These are phyloP conservation scores for Medauroidea extradentata DNA, from an alignment of 1,140 invertebrate species.

Conservation along the genomic window DNA sequence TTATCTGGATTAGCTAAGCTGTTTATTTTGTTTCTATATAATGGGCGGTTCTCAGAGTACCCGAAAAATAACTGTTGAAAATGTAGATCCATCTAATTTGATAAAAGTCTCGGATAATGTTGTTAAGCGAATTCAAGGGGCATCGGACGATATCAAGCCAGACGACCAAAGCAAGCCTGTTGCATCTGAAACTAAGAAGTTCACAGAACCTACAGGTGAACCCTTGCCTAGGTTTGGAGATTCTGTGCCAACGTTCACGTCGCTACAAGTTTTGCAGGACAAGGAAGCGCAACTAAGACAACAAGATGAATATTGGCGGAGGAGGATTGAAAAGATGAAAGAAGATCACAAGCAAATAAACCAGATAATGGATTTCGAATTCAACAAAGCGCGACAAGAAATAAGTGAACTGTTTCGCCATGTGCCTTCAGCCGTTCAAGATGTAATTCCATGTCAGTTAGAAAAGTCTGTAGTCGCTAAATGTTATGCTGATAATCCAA, in stretches of 20 bases:
- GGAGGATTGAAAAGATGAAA: neutral
- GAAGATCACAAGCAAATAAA: neutral
- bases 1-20: too few relatives aligned
- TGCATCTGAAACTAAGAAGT: neutral
- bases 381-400: conserved; percentile 9
- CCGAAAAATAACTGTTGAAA: neutral
- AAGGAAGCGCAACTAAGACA: conserved; percentile 1
- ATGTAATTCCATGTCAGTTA: conserved; percentile 5
- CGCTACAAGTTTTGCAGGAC: conserved; percentile 1
- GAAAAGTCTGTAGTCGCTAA: neutral
- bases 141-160: neutral
- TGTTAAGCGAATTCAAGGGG: neutral
- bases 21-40: too few relatives aligned
- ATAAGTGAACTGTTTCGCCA: conserved; percentile 8
- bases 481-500: conserved; percentile 14
- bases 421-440: neutral
- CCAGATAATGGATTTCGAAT: conserved; percentile 12
- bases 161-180: neutral
- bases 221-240: neutral
- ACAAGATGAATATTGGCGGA: conserved; percentile 1
- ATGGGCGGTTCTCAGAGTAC: neutral
- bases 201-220: neutral
- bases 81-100: neutral
- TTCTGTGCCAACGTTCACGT: neutral
- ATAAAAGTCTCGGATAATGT: conserved; percentile 3